A percentile compares a stretch with the other conserved stretches of the same genome.
Evolutionary conservation across 2,113 vertebrate genomes (phyloP).

Genomic region (Falcunculus frontatus): DNA sequence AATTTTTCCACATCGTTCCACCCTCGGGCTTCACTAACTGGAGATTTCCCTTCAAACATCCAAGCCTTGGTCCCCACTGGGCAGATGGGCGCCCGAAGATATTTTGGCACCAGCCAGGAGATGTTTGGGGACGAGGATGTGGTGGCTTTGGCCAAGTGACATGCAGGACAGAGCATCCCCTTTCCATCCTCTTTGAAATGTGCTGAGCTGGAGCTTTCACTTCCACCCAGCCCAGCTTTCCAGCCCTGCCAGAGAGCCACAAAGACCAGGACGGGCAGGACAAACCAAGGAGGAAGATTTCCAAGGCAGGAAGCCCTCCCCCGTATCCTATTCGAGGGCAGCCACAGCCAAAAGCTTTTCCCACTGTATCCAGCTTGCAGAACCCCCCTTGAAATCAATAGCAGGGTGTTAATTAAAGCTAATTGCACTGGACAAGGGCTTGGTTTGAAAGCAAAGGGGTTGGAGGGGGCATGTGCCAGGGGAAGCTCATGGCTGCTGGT

Average conservation of each 20-base stretch:
- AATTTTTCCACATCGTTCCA: rapidly evolving
- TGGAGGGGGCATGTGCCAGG: rapidly evolving
- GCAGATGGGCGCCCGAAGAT: background rate
- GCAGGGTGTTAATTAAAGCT: background rate
- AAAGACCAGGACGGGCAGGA: background rate
- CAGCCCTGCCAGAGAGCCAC: background rate
- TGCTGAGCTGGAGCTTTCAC: constrained; percentile 12
- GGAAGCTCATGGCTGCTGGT: rapidly evolving
- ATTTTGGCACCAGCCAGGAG: background rate
- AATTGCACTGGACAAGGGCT: background rate
- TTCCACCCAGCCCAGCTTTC: background rate
- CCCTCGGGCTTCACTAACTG: background rate
- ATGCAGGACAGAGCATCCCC: rapidly evolving
- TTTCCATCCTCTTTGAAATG: background rate
- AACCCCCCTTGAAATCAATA: background rate
- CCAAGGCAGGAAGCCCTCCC: background rate
- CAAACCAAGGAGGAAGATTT: background rate
- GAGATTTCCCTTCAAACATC: background rate
- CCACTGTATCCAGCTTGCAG: rapidly evolving
- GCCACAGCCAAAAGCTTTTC: background rate
- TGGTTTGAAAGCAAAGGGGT: background rate
- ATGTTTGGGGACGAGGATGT: rapidly evolving
- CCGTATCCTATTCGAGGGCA: rapidly evolving
- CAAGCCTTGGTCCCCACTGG: background rate
- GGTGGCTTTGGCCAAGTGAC: background rate